phyloP scores from a whole-genome alignment of 2,113 vertebrate species.

The Sinocyclocheilus rhinocerous region DNA sequence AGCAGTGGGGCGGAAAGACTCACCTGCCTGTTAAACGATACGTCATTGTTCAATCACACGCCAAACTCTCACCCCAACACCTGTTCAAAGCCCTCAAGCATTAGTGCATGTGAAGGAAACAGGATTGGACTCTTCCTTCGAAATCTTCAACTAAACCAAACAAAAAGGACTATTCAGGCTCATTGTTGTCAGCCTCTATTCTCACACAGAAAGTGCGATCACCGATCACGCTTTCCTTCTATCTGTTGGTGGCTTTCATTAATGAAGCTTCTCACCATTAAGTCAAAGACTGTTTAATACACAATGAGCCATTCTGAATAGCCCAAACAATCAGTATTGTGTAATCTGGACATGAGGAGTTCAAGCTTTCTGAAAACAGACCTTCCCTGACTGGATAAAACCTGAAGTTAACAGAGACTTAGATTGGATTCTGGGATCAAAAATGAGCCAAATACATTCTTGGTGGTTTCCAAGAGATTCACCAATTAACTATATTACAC shows the following conservation, averaged over 20 bases:
- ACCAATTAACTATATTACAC: neutral
- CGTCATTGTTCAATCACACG: neutral
- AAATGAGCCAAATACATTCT: neutral
- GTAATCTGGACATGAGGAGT: neutral
- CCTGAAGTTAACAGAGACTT: neutral
- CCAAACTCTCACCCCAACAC: conserved; percentile 18
- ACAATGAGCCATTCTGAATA: conserved; percentile 36
- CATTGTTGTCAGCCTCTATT: conserved; percentile 35
- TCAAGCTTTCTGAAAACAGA: neutral
- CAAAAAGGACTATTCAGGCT: neutral
- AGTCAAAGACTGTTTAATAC: conserved; percentile 26
- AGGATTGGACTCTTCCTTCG: neutral
- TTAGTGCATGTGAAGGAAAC: conserved; percentile 5
- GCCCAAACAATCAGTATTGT: conserved; percentile 47
- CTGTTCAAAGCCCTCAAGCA: conserved; percentile 27
- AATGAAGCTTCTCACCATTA: conserved; percentile 51
- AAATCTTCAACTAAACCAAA: neutral
- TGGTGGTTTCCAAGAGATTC: neutral
- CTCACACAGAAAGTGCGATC: conserved; percentile 38
- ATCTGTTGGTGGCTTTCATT: conserved; percentile 44
- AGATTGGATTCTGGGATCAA: neutral
- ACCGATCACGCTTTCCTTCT: conserved; percentile 35
- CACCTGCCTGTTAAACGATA: conserved; percentile 21
- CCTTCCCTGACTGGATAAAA: neutral
- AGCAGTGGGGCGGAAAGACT: conserved; percentile 16